Conservation (phyloP, 30 jellyfish, hydroid and myxozoan species). For the Cassiopea andromeda region DNA sequence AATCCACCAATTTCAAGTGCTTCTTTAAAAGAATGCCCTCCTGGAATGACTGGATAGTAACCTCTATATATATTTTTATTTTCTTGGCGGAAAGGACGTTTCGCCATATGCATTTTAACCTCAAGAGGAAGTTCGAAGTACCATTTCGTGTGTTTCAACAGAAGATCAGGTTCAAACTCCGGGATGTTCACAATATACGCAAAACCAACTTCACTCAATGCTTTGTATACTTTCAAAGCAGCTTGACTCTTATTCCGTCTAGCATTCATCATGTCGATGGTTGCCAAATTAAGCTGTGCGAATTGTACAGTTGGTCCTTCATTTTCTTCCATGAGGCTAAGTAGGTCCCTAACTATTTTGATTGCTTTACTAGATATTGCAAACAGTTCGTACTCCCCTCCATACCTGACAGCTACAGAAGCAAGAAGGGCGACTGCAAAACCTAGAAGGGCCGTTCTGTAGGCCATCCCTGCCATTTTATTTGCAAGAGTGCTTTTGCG, state of each 20-base stretch:
- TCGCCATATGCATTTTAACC: slow-evolving; percentile 72
- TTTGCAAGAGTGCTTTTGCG: no score
- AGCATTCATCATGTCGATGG: slow-evolving; percentile 60
- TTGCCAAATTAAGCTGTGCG: slow-evolving; percentile 24
- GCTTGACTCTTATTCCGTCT: slow-evolving; percentile 22
- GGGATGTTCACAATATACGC: slow-evolving; percentile 73
- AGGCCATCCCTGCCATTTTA: background rate
- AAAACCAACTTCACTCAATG: slow-evolving; percentile 75
- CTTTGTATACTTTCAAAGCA: slow-evolving; percentile 26
- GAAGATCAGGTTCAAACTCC: slow-evolving; percentile 75
- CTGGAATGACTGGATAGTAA: slow-evolving; percentile 81
- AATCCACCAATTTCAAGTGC: slow-evolving; percentile 80
- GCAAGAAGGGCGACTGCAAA: background rate
- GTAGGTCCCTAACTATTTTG: no score
- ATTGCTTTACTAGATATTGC: background rate
- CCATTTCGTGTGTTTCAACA: slow-evolving; percentile 77
- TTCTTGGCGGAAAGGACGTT: slow-evolving; percentile 40
- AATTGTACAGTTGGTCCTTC: background rate
- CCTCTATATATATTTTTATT: slow-evolving; percentile 77
- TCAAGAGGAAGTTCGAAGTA: slow-evolving; percentile 71
- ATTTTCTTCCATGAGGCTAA: no score
- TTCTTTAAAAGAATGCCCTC: slow-evolving; percentile 86
- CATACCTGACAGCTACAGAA: background rate
- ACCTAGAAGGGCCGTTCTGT: background rate
- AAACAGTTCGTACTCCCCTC: background rate